Base-by-base conservation (phyloP, 2,888 invertebrate genomes). In the Oconnorella tubifera region DNA sequence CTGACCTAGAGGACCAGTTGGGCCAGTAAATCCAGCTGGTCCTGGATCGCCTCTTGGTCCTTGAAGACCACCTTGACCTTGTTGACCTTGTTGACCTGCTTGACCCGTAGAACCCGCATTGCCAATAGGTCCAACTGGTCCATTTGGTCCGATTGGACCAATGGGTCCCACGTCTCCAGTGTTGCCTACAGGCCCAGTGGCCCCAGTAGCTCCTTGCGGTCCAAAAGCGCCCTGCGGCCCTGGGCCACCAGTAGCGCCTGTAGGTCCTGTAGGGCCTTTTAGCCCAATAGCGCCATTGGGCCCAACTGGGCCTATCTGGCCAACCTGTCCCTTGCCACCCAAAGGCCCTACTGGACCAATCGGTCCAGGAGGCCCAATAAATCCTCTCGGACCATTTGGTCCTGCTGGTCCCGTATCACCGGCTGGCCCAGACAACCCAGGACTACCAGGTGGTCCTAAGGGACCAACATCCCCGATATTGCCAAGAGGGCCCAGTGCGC, bases 181-280 rank as follows among this genome's bases (percentile, higher is more conserved):
- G 1, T 33, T 14, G 61, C 65, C 65, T 33, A 56, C 1, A 1
- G 29, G 56, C 32, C 63, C 69, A 40, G 40, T 28, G 10, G 59
- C 55, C 19, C 69, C 69, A 25, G 63, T 56, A 10, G 59, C 27
- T 27, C 40, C 65, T 49, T 31, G 31, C 25, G 40, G 57, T 14
- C 68, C 67, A 14, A 56, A 27, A 2, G 66, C 32, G 32, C 66
- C 66, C 19, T 56, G 53, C 32, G 59, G 62, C 32, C 67, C 67
- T 31, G 59, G 25, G 3, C 59, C 23, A 31, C 65, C 65, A 27
- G 61, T 2, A 23, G 31, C 53, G 28, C 65, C 65, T 27, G 40
- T n/a, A 49, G 40, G 28, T 28, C 65, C 65, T 59, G 48, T 55
- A 4, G 33, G 4, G 14, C 59, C 59, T 19, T 4, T 10, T 6